phyloP scores from a whole-genome alignment of 2,888 invertebrate species.

The Eupelmus urozonus region DNA sequence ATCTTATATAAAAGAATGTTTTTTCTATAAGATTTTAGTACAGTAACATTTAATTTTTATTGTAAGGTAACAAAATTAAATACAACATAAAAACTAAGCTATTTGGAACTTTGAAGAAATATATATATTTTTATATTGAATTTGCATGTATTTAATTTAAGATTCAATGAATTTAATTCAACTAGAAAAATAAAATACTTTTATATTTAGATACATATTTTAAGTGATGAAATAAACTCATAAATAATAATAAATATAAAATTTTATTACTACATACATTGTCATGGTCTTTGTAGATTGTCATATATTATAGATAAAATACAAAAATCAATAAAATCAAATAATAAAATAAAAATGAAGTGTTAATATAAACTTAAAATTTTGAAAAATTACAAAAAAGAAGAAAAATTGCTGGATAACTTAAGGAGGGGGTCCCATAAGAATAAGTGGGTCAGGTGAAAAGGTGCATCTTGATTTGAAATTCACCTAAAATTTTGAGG shows the following conservation, averaged over 20 bases:
- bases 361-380: too few relatives aligned
- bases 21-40: too few relatives aligned
- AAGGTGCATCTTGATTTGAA: slow-evolving; percentile 70
- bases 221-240: slow-evolving; percentile 17
- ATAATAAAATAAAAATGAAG: slow-evolving; percentile 14
- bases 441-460: slow-evolving; percentile 71
- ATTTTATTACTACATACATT: slow-evolving; percentile 20
- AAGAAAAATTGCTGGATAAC: slow-evolving; percentile 13
- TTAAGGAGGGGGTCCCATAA: slow-evolving; percentile 73
- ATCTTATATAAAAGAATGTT: too few relatives aligned
- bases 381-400: not conserved
- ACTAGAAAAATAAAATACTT: not conserved
- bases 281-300: not conserved
- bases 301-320: not conserved
- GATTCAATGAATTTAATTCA: too few relatives aligned
- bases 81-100: too few relatives aligned
- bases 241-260: not conserved
- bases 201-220: slow-evolving; percentile 3
- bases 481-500: slow-evolving; percentile 71
- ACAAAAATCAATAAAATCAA: slow-evolving; percentile 10
- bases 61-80: not conserved
- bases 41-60: too few relatives aligned
- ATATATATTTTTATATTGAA: not conserved
- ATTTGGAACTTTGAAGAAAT: not conserved
- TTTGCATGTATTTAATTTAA: not conserved